These are phyloP conservation scores for Beaufortia kweichowensis DNA, from an alignment of 2,113 vertebrate species.

Conservation along the genomic window DNA sequence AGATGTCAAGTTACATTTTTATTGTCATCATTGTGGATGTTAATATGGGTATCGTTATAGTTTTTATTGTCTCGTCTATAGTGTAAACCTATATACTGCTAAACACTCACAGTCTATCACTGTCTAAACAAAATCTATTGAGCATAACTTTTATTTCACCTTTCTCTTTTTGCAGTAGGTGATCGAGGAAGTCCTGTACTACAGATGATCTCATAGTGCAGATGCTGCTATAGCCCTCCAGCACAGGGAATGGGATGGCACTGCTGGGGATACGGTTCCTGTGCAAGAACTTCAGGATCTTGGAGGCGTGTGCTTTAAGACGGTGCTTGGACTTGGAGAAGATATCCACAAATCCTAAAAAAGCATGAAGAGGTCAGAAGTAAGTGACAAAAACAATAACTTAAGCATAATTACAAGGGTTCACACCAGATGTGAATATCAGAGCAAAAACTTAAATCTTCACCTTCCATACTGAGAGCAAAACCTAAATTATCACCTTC, in stretches of 20 bases:
- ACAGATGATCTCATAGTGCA: slow-evolving; percentile 92
- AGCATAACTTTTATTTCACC: slow-evolving; percentile 67
- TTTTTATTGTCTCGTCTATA: too few relatives aligned
- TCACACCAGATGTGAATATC: background rate
- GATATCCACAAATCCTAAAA: slow-evolving; percentile 92
- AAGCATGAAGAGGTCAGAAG: background rate
- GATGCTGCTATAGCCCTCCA: slow-evolving; percentile 94
- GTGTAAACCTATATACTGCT: too few relatives aligned
- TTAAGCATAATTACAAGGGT: background rate
- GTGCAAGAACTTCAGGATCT: slow-evolving; percentile 91
- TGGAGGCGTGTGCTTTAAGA: slow-evolving; percentile 83
- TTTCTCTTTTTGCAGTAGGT: slow-evolving; percentile 88
- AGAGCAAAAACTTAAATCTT: background rate
- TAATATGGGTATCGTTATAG: too few relatives aligned
- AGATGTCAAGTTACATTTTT: too few relatives aligned
- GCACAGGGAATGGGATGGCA: slow-evolving; percentile 86
- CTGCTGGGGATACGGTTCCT: slow-evolving; percentile 89
- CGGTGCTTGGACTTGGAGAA: slow-evolving; percentile 93
- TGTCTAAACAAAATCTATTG: background rate
- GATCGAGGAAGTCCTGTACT: slow-evolving; percentile 86
- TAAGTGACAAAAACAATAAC: background rate
- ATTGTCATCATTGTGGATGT: too few relatives aligned
- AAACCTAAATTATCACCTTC: background rate
- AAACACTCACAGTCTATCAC: background rate
- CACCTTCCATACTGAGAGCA: background rate